Evolutionary conservation across 2,797 vertebrate genomes (phyloP).

Genomic region (Diplodus sargus): DNA sequence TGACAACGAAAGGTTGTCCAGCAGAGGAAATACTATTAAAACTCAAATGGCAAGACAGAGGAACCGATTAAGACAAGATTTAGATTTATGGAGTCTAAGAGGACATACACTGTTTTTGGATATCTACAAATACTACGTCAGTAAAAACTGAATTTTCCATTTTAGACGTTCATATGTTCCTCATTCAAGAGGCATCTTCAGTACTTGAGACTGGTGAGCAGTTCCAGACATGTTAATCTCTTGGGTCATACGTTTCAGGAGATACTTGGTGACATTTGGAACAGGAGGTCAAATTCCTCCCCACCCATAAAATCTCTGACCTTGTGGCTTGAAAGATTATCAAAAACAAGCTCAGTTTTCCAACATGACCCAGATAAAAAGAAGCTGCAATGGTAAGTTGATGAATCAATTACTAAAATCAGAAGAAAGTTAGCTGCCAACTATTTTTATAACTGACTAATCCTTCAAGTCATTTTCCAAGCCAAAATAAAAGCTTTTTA

Average conservation of each 20-base stretch:
- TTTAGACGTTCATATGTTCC: neutral
- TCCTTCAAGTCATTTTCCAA: too few species aligned
- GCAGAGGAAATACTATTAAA: neutral
- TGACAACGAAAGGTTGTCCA: neutral
- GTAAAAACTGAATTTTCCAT: neutral
- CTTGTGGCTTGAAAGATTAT: neutral
- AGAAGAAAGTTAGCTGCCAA: too few species aligned
- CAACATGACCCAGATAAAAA: neutral
- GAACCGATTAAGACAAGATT: neutral
- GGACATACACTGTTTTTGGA: neutral
- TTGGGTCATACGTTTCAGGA: neutral
- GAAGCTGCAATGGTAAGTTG: too few species aligned
- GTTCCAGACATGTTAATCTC: neutral
- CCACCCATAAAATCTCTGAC: neutral
- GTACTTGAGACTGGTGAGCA: too few species aligned
- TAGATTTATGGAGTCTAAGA: neutral
- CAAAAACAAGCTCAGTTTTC: neutral
- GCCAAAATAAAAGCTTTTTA: too few species aligned
- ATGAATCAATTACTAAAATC: too few species aligned
- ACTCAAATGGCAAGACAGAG: neutral
- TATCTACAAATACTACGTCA: neutral
- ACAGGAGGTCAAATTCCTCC: neutral
- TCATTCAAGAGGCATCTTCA: neutral
- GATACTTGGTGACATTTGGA: neutral
- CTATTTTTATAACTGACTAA: too few species aligned